Evolutionary conservation across 2,113 vertebrate species (phyloP).

Genomic region (Azemiops feae): DNA sequence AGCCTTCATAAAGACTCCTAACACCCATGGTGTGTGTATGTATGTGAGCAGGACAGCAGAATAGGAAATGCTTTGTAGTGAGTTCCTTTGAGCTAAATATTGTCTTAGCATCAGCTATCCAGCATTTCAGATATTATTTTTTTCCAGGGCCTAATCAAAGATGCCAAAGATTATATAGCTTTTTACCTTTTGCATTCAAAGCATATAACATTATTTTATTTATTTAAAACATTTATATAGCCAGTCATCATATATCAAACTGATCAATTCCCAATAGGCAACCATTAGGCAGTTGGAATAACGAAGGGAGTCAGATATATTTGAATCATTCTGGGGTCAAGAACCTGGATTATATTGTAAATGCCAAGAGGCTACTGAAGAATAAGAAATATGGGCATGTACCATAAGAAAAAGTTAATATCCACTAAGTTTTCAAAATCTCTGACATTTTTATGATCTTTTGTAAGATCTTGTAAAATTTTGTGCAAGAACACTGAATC

Average conservation of each 20-base stretch:
- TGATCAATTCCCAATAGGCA: neutral
- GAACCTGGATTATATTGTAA: neutral
- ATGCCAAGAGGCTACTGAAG: neutral
- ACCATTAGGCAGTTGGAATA: neutral
- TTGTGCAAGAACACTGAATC: neutral
- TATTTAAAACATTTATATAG: too few species aligned
- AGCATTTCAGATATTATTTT: neutral
- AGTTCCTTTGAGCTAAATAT: neutral
- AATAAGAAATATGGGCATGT: neutral
- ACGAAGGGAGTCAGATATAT: neutral
- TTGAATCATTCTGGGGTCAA: neutral
- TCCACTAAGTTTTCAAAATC: neutral
- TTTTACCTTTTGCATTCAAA: neutral
- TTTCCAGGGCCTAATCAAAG: neutral
- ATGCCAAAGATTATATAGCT: neutral
- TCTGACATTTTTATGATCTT: neutral
- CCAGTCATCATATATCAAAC: too few species aligned
- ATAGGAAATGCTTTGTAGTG: neutral
- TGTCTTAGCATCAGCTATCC: neutral
- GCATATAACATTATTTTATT: neutral
- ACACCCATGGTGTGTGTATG: too few species aligned
- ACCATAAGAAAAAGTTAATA: neutral
- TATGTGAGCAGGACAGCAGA: too few species aligned
- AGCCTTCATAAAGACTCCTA: too few species aligned
- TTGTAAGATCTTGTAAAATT: neutral